Conservation (phyloP, 2,113 vertebrate species). For the Aspidoscelis tigris region DNA sequence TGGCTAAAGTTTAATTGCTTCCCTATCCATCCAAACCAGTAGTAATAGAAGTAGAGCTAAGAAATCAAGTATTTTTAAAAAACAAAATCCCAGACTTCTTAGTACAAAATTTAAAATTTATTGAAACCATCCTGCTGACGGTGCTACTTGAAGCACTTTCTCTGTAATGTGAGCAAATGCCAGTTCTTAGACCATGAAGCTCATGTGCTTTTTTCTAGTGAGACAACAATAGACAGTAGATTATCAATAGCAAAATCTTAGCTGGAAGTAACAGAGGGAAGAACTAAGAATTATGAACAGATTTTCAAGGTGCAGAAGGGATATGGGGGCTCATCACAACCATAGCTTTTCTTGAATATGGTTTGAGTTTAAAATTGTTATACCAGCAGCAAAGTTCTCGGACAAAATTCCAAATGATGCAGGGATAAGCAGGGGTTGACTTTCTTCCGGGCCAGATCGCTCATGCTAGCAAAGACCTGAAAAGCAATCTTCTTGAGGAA, state of each 20-base stretch:
- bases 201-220: conserved; percentile 29
- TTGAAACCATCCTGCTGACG: conserved; percentile 59
- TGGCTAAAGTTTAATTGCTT: not conserved
- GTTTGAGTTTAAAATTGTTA: not conserved
- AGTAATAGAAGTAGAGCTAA: not conserved
- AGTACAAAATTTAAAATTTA: conserved; percentile 64
- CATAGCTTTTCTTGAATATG: not conserved
- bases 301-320: not conserved
- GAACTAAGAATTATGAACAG: not conserved
- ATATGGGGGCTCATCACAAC: not conserved
- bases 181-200: conserved; percentile 24
- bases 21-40: too few relatives aligned
- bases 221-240: conserved; percentile 62
- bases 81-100: conserved; percentile 29
- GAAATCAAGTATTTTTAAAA: not conserved
- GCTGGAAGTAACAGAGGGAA: too few relatives aligned
- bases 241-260: conserved; percentile 52
- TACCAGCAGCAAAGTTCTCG: not conserved
- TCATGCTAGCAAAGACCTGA: not conserved
- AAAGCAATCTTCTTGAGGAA: too few relatives aligned
- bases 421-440: too few relatives aligned
- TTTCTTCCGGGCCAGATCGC: not conserved
- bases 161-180: conserved; percentile 55
- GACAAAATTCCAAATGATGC: not conserved
- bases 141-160: conserved; percentile 11